Evolutionary conservation across 2,797 vertebrate species (phyloP), one percentile per base, ranked within the genome.

Genomic region (Hemitrygon akajei): DNA sequence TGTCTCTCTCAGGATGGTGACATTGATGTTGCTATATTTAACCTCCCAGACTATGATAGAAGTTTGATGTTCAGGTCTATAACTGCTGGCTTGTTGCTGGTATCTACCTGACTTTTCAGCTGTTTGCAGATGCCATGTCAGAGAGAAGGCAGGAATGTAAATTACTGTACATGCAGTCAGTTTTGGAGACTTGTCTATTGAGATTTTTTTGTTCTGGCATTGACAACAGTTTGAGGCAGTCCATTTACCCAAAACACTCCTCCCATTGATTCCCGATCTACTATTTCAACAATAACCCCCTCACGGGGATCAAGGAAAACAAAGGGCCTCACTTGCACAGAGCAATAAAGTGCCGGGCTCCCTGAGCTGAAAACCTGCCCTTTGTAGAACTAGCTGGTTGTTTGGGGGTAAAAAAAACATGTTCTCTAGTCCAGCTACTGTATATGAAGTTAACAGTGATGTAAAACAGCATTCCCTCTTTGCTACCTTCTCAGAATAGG

Each of bases 371-470:
- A 73, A 73, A 73, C 71, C 71, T 73, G 71, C 7, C 71, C 7
- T 73, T 73, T 73, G 73, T 6, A 75, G 73, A 27, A 27, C 73
- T 75, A 1, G 6, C 25, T 75, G 3, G 6, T 75, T 27, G 9
- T 0, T 27, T 25, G 12, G 73, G 47, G 47, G 47, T 47, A 3
- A 3, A 3, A 47, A 25, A 25, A 75, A 75, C 47, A 30, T 75
- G 73, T 75, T 75, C 20, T 75, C 20, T 9, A 93, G 92, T 91
- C 94, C 95, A 95, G 94, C 47, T 47, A 47, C 47, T 47, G 82
- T 93, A 5, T 1, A 93, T 94, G 94, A 95, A 95, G 95, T 95
- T 95, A 95, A 95, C 95, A 95, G 94, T 92, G 94, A 93, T 93
- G 92, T 93, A 69, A 3, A 77, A 27, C 79, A 94, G 93, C 69